These are phyloP conservation scores for Plecturocebus donacophilus DNA, from an alignment of 2,113 vertebrate genomes.

Conservation along the genomic window DNA sequence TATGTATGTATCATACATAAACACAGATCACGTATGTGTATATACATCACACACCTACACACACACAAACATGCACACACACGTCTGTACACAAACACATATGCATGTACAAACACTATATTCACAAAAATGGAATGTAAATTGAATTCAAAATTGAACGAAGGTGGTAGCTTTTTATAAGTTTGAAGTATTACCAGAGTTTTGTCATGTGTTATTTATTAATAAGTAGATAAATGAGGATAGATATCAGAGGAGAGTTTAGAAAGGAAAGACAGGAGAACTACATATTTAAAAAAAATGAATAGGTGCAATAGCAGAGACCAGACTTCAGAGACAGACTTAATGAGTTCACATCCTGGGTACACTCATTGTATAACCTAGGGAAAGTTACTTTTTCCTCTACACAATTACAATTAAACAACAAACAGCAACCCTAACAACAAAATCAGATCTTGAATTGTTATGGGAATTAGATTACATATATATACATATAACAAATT, in stretches of 20 bases:
- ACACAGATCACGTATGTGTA: background rate
- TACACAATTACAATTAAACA: background rate
- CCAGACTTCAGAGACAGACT: background rate
- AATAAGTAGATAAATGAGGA: background rate
- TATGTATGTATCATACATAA: background rate
- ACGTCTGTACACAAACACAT: rapidly evolving
- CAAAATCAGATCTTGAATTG: background rate
- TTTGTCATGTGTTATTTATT: background rate
- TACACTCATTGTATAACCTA: background rate
- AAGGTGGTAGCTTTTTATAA: background rate
- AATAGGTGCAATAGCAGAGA: background rate
- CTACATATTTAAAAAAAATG: background rate
- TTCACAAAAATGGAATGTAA: background rate
- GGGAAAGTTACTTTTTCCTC: background rate
- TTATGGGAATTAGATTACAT: background rate
- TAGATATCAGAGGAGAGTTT: background rate
- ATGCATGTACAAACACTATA: background rate
- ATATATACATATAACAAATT: background rate
- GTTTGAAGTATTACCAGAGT: background rate
- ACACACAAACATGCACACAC: background rate
- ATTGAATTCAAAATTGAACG: no score
- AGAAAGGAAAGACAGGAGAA: background rate
- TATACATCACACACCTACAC: background rate
- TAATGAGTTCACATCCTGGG: background rate
- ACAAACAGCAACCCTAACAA: background rate